These are phyloP conservation scores for Meteorus sp. DNA, from an alignment of 1,140 invertebrate species.

Conservation along the genomic window DNA sequence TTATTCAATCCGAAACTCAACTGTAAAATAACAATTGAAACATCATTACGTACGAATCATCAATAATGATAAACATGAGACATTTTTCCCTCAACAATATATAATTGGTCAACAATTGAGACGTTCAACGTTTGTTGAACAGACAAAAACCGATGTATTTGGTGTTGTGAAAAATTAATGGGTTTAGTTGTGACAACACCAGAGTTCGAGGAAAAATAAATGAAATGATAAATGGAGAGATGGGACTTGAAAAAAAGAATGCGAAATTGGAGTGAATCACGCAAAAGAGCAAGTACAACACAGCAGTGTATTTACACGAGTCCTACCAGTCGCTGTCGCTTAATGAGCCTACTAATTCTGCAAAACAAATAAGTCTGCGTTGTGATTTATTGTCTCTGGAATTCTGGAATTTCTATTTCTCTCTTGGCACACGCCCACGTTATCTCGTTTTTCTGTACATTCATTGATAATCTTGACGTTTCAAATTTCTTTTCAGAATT, in stretches of 20 bases:
- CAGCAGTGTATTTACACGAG: constrained; percentile 10
- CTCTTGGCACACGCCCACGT: constrained; percentile 8
- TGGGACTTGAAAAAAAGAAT: neutral
- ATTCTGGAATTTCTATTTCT: constrained; percentile 3
- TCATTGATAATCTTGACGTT: too few relatives aligned
- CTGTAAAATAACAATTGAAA: too few relatives aligned
- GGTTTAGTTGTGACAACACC: neutral
- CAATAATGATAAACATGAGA: too few relatives aligned
- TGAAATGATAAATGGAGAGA: neutral
- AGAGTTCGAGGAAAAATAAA: neutral
- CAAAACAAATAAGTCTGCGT: constrained; percentile 28
- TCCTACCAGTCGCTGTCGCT: constrained; percentile 20
- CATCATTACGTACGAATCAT: too few relatives aligned
- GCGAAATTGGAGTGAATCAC: constrained; percentile 21
- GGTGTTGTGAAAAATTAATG: neutral
- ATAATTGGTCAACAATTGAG: too few relatives aligned
- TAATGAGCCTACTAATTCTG: constrained; percentile 30
- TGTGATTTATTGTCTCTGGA: constrained; percentile 24
- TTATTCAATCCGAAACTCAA: too few relatives aligned
- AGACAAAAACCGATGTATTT: too few relatives aligned
- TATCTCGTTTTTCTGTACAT: constrained; percentile 14
- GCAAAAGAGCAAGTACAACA: constrained; percentile 18
- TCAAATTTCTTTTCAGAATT: too few relatives aligned
- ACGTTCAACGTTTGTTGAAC: too few relatives aligned
- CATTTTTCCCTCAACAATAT: too few relatives aligned